These are phyloP conservation scores for Campoletis sonorensis DNA, from an alignment of 1,140 invertebrate species.

Conservation along the genomic window DNA sequence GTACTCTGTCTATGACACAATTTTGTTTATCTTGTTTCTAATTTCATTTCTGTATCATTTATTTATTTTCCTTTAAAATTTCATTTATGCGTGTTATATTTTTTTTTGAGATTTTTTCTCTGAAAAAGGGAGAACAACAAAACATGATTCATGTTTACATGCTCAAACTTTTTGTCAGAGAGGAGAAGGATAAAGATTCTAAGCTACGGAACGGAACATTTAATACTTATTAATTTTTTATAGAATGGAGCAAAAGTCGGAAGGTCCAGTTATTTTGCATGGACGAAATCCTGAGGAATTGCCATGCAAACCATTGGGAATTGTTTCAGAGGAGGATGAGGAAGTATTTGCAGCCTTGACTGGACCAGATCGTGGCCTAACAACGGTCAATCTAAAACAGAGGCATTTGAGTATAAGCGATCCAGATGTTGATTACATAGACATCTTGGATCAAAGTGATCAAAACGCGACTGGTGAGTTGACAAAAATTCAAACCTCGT, in stretches of 20 bases:
- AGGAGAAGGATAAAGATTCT: no score
- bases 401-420: constrained; percentile 82
- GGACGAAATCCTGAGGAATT: constrained; percentile 82
- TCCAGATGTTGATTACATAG: constrained; percentile 86
- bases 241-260: constrained; percentile 72
- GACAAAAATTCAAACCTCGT: constrained; percentile 22
- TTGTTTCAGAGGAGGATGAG: constrained; percentile 76
- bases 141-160: no score
- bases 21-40: no score
- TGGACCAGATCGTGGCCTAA: constrained; percentile 87
- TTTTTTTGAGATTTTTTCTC: no score
- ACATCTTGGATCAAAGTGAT: constrained; percentile 80
- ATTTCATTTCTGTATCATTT: no score
- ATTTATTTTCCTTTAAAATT: no score
- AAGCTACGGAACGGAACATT: no score
- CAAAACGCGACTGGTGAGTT: constrained; percentile 72
- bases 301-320: constrained; percentile 78
- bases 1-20: no score
- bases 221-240: not conserved
- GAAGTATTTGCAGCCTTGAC: constrained; percentile 83
- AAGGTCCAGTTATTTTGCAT: constrained; percentile 80
- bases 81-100: no score
- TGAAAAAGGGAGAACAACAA: no score
- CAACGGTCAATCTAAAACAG: constrained; percentile 83
- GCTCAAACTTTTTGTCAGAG: no score